Conservation (phyloP, 2,888 invertebrate genomes). For the Sarcophaga subvicina region DNA sequence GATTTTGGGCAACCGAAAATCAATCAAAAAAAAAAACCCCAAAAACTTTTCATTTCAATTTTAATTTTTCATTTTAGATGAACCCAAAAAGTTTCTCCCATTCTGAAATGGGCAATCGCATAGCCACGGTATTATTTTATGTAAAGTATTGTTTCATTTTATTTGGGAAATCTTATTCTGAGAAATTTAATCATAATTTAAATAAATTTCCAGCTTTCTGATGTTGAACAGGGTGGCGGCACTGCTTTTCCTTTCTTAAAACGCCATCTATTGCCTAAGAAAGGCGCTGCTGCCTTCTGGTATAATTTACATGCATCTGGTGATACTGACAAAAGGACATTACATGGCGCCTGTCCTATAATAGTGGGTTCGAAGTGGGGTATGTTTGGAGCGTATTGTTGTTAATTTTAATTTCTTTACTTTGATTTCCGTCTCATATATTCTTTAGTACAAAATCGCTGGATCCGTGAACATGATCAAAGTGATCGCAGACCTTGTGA, state of each 20-base stretch:
- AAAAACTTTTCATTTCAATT: background rate
- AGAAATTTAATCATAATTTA: background rate
- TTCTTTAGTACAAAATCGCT: constrained; percentile 89
- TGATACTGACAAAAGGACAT: constrained; percentile 92
- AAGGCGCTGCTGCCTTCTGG: constrained; percentile 92
- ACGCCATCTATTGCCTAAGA: constrained; percentile 85
- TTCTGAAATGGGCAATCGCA: constrained; percentile 76
- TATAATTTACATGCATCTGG: constrained; percentile 95
- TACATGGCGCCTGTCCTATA: constrained; percentile 98
- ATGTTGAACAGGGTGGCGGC: constrained; percentile 97
- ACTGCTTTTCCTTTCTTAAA: constrained; percentile 97
- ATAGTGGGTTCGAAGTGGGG: constrained; percentile 98
- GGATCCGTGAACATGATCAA: constrained; percentile 93
- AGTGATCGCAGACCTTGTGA: constrained; percentile 87
- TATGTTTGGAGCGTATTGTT: constrained; percentile 79
- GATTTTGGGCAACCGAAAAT: background rate
- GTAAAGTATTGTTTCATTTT: constrained; percentile 72
- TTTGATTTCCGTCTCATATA: background rate
- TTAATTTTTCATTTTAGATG: constrained; percentile 56
- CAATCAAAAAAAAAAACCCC: too few relatives aligned
- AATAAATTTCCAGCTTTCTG: constrained; percentile 88
- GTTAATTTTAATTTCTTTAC: background rate
- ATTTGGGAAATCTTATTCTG: background rate
- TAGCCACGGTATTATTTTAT: constrained; percentile 80
- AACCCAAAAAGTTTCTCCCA: background rate